These are phyloP conservation scores for Regulus satrapa DNA, from an alignment of 2,113 vertebrate species.

Conservation along the genomic window DNA sequence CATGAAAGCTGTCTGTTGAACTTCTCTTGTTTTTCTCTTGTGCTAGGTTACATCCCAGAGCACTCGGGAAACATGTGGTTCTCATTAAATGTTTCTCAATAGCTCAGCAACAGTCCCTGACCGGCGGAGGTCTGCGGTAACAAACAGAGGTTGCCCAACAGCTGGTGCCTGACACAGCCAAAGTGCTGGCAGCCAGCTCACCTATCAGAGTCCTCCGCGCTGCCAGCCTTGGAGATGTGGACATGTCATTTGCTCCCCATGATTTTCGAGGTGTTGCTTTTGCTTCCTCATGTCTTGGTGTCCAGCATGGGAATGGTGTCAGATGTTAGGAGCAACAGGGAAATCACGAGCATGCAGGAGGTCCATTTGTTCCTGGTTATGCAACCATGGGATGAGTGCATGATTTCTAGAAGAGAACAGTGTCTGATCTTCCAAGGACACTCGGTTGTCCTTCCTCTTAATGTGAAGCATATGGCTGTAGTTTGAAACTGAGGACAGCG, in stretches of 20 bases:
- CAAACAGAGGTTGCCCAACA: not conserved
- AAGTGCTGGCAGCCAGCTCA: not conserved
- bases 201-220: not conserved
- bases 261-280: not conserved
- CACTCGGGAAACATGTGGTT: slow-evolving; percentile 27
- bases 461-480: not conserved
- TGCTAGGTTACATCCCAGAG: not conserved
- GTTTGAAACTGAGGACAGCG: not conserved
- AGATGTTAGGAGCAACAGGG: not conserved
- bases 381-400: not conserved
- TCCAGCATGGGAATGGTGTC: not conserved
- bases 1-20: not conserved
- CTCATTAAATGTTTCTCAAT: slow-evolving; percentile 55
- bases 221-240: not conserved
- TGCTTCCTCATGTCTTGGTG: not conserved
- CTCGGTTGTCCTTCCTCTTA: not conserved
- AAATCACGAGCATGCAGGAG: not conserved
- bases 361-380: not conserved
- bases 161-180: not conserved
- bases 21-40: not conserved
- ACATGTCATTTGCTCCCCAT: not conserved
- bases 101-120: not conserved
- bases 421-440: not conserved
- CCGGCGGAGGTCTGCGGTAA: not conserved
- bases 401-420: not conserved